Evolutionary conservation across 1,140 invertebrate species (phyloP), one percentile per base, ranked within the genome.

Genomic region (Dinoponera quadriceps): DNA sequence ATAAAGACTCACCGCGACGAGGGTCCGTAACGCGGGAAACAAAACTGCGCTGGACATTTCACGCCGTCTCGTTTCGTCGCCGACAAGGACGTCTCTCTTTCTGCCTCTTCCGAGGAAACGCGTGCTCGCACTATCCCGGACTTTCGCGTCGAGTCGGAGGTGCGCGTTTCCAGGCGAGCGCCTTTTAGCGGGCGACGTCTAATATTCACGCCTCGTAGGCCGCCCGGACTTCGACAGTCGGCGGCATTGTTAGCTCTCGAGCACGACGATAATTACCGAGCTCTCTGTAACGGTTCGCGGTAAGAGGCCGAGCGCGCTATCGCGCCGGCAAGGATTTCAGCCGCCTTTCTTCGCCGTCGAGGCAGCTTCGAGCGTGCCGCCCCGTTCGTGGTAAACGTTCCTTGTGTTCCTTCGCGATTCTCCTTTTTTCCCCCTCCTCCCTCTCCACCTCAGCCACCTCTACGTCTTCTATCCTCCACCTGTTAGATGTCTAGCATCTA

Each of bases 261-360:
- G 86, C 82, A 89, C 82, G 83, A 90, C 85, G 91, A 91, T 92
- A 91, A 92, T 91, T 92, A 88, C 85, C 83, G 65, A 72, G 71
- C 69, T 82, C 78, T 73, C 33, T 5, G 87, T 75, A 86, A 81
- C 86, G 74, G 66, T 54, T 55, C 57, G 29, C 48, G 49, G 73
- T 78, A 78, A 80, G 65, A 63, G 85, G 59, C 60, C 54, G 27
- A 27, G 72, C 62, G 72, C 62, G 81, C 75, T 78, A 88, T 88
- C 66, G 68, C 86, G 59, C 54, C 59, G 38, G 22, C 57, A 59
- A 48, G 75, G 80, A 78, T 75, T 63, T 85, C 81, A 75, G 29
- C 78, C 27, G 57, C 63, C 80, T 74, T 82, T 82, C 74, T 75
- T 66, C 55, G 38, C 38, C 62, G 49, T n/a, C 68, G 14, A 48